Evolutionary conservation across 2,888 invertebrate genomes (phyloP).

Genomic region (Empis stercorea): DNA sequence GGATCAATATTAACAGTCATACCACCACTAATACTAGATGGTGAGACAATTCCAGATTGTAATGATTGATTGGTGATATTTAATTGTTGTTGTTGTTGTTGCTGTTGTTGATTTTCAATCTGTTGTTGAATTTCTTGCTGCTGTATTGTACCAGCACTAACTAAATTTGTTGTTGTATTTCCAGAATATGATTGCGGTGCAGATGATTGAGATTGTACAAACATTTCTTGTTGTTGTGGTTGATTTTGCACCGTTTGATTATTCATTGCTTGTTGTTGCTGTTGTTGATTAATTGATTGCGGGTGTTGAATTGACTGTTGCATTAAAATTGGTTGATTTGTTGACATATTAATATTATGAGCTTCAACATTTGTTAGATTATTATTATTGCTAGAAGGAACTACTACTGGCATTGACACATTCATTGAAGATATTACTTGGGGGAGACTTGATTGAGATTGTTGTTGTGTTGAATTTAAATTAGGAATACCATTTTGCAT

Average conservation of each 20-base stretch:
- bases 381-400: slow-evolving; percentile 15
- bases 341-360: background rate
- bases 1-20: background rate
- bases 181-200: background rate
- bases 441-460: slow-evolving; percentile 6
- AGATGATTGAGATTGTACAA: background rate
- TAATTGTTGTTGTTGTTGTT: slow-evolving; percentile 11
- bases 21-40: slow-evolving; percentile 4
- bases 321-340: background rate
- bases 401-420: slow-evolving; percentile 15
- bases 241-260: background rate
- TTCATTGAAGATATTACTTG: background rate
- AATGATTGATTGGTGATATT: background rate
- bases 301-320: background rate
- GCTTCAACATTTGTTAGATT: background rate
- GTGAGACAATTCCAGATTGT: slow-evolving; percentile 3
- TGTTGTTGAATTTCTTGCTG: slow-evolving; percentile 2
- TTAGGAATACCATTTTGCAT: slow-evolving; percentile 20
- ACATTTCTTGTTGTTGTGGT: background rate
- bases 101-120: background rate
- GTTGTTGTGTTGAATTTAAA: slow-evolving; percentile 12
- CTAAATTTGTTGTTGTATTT: background rate
- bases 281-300: background rate
- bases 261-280: background rate
- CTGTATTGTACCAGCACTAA: background rate